phyloP scores from a whole-genome alignment of 2,888 invertebrate genomes.

The Leptopilina myrica region DNA sequence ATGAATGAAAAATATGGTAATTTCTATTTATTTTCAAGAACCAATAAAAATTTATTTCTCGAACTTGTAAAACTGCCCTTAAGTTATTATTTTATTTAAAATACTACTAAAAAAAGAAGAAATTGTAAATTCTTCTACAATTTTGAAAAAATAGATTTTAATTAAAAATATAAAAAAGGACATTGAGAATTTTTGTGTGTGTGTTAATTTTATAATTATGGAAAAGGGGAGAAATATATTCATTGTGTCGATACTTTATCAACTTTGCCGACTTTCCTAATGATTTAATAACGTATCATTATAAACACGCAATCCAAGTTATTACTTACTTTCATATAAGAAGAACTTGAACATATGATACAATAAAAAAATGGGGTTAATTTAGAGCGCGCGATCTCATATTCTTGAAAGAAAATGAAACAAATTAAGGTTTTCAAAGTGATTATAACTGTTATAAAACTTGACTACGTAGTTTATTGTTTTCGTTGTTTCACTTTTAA shows the following conservation, averaged over 20 bases:
- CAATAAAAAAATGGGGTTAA: slow-evolving; percentile 6
- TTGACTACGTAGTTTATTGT: too few species aligned
- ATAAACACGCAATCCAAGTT: slow-evolving; percentile 27
- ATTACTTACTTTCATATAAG: not conserved
- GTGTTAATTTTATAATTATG: not conserved
- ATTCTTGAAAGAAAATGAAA: slow-evolving; percentile 3
- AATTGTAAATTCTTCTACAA: not conserved
- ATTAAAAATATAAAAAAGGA: too few species aligned
- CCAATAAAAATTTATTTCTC: not conserved
- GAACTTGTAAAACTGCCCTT: not conserved
- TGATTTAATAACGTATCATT: slow-evolving; percentile 19
- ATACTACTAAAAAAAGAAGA: not conserved
- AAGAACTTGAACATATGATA: slow-evolving; percentile 14
- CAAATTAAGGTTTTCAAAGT: slow-evolving; percentile 4
- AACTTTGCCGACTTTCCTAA: slow-evolving; percentile 28
- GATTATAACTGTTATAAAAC: not conserved
- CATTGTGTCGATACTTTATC: slow-evolving; percentile 29
- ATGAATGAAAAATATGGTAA: slow-evolving; percentile 41
- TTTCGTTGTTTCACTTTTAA: not conserved
- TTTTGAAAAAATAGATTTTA: not conserved
- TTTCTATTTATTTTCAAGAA: not conserved
- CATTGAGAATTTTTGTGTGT: too few species aligned
- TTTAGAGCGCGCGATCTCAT: not conserved
- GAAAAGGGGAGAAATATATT: not conserved
- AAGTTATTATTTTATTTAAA: not conserved